These are phyloP conservation scores for Lasioglossum oenotherae DNA, from an alignment of 2,888 invertebrate genomes.

Conservation along the genomic window DNA sequence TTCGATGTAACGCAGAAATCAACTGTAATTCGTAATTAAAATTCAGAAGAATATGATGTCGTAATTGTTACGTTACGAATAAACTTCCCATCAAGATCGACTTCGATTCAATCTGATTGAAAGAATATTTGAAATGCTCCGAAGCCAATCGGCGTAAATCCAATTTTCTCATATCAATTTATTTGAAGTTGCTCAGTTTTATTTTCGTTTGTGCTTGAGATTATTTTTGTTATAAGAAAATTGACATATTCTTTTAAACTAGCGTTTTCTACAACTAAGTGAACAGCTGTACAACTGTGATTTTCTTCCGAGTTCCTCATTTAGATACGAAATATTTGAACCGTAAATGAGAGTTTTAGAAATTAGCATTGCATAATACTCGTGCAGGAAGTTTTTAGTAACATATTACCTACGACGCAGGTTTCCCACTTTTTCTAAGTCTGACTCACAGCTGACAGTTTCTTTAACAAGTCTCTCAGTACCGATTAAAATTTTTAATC, in stretches of 20 bases:
- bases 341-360: not conserved
- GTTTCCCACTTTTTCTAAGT: not conserved
- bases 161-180: too few relatives aligned
- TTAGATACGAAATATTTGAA: not conserved
- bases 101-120: too few relatives aligned
- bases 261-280: too few relatives aligned
- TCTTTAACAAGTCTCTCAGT: not conserved
- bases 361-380: not conserved
- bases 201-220: too few relatives aligned
- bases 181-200: too few relatives aligned
- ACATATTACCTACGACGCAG: not conserved
- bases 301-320: too few relatives aligned
- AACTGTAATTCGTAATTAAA: not conserved
- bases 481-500: not conserved
- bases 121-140: too few relatives aligned
- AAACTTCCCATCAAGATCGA: not conserved
- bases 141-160: not conserved
- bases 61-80: not conserved
- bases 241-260: too few relatives aligned
- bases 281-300: too few relatives aligned
- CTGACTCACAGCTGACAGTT: not conserved
- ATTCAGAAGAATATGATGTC: not conserved
- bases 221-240: too few relatives aligned
- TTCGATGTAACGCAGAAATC: not conserved
- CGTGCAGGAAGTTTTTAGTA: not conserved